Base-by-base conservation (phyloP, 2,888 invertebrate genomes). In the Metacarcinus magister region DNA sequence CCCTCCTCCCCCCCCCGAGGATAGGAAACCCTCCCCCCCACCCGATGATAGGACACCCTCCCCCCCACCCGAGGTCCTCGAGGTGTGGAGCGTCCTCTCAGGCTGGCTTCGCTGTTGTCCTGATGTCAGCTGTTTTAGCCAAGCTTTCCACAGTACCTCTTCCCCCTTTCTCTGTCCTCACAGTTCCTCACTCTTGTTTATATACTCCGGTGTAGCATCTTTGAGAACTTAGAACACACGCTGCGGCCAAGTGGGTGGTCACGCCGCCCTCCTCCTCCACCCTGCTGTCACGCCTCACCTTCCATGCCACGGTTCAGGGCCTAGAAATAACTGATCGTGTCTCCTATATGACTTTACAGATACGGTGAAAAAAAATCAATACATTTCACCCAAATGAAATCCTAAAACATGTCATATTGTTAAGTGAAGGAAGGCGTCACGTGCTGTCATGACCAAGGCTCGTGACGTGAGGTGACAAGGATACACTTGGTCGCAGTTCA, bases 41-140 rank as follows among this genome's bases (percentile, higher is more conserved):
- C 75, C 75, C 39, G 2, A 39, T 0, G 39, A 39, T 39, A 39
- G 39, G 39, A 28, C 8, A n/a, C 75, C 8, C 60, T 28, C 28
- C n/a, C 75, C 75, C 67, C n/a, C 28, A n/a, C 75, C 75, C 75
- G 75, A 28, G 75, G 91, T 91, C 43, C 91, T 46, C 39, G 43
- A 91, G 91, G 82, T 93, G 82, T 82, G 75, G 82, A 93, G 93
- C 93, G 93, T 93, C 82, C 93, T 93, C 82, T 93, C 93, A 93
- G 93, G 75, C 82, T 46, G 43, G 93, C 82, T 75, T 44, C 82
- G 82, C 75, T 82, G 28, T 93, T 82, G 43, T 44, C 82, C 93
- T 93, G n/a, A 93, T 46, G 93, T 93, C 93, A 93, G 75, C 46
- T 82, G 75, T 82, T 44, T n/a, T 87, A 82, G 75, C 75, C 93